Evolutionary conservation across 2,888 invertebrate species (phyloP).

Genomic region (Acholoe squamosa): DNA sequence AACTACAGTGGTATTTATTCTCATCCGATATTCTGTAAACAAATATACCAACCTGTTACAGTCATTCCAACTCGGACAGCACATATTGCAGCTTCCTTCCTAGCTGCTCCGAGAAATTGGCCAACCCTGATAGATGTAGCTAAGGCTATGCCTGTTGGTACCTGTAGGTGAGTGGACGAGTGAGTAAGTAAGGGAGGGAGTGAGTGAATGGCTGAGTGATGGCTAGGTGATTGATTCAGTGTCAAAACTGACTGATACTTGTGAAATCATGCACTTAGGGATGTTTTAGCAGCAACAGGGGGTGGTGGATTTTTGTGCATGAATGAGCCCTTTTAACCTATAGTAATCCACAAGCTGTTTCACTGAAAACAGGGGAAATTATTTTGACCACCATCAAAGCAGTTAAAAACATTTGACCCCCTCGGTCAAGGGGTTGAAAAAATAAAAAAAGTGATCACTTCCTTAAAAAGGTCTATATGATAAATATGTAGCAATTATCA

Average conservation of each 20-base stretch:
- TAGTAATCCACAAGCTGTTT: too few relatives aligned
- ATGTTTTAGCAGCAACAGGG: background rate
- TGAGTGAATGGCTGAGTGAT: background rate
- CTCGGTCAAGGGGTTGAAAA: background rate
- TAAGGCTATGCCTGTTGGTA: constrained; percentile 65
- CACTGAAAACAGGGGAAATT: too few relatives aligned
- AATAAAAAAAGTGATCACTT: background rate
- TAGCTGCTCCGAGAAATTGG: constrained; percentile 67
- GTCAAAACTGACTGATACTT: background rate
- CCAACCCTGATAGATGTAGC: constrained; percentile 68
- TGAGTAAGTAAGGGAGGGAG: too few relatives aligned
- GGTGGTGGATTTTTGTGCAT: too few relatives aligned
- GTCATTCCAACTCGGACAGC: constrained; percentile 66
- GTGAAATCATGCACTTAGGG: background rate
- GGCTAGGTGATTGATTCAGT: background rate
- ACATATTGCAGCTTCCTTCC: constrained; percentile 65
- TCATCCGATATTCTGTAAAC: background rate
- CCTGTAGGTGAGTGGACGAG: constrained; percentile 61
- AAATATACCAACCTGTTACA: constrained; percentile 56
- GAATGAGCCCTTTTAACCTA: too few relatives aligned
- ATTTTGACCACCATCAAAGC: background rate
- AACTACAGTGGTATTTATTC: background rate
- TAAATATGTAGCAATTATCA: background rate
- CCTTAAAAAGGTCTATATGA: background rate
- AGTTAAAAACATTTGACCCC: background rate